Conservation (phyloP, 2,113 vertebrate genomes). For the Todiramphus chloris region DNA sequence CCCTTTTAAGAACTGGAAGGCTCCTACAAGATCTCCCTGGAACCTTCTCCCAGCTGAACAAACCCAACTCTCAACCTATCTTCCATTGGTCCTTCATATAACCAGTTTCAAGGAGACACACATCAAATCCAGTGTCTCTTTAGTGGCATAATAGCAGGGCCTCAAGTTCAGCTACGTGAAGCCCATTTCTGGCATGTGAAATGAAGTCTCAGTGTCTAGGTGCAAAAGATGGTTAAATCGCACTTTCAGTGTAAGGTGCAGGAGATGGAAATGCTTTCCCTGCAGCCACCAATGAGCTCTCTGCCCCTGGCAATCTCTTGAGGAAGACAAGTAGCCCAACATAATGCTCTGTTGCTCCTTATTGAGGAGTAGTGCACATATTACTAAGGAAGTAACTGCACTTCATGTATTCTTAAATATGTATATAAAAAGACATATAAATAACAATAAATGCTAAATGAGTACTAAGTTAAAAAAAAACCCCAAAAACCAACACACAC, state of each 20-base stretch:
- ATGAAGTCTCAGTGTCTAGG: not conserved
- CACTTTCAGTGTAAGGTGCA: not conserved
- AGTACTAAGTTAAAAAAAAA: not conserved
- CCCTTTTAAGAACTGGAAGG: no score
- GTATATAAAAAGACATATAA: not conserved
- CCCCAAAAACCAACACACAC: not conserved
- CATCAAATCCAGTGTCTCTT: not conserved
- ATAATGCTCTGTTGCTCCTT: not conserved
- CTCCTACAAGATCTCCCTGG: no score
- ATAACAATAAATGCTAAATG: not conserved
- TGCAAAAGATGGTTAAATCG: not conserved
- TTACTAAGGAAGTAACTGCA: not conserved
- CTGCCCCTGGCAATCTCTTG: not conserved
- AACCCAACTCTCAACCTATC: no score
- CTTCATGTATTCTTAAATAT: not conserved
- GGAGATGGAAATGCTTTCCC: not conserved
- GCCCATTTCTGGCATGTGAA: not conserved
- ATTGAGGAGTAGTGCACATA: not conserved
- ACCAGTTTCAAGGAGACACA: not conserved
- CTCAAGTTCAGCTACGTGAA: not conserved
- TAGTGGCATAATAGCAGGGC: not conserved
- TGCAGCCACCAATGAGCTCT: not conserved
- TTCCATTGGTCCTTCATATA: not conserved
- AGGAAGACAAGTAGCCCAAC: not conserved
- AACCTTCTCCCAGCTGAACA: no score